Evolutionary conservation across 2,797 vertebrate species (phyloP), one percentile per base, ranked within the genome.

Genomic region (Sebastes elongatus): DNA sequence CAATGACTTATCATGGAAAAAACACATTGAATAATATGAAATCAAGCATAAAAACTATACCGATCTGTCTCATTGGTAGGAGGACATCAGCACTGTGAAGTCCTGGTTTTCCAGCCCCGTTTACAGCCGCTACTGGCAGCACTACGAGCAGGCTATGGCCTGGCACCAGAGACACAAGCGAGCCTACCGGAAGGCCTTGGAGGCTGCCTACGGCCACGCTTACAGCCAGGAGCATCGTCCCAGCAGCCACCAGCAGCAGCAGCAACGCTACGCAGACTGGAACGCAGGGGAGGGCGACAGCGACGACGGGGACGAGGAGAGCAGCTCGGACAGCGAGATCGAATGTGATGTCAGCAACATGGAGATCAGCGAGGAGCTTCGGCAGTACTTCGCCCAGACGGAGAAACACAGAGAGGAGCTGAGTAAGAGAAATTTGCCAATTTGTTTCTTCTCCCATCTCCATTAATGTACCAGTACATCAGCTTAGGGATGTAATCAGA

Each of bases 351-450:
- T 99, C 88, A 98, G 96, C 93, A 97, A 97, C 93, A 98, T 99
- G 98, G 98, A 98, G 86, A 99, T 99, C 94, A 98, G 97, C 0
- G 96, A 99, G 23, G 99, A 99, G 89, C 96, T 99, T 18, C 97
- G 98, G 5, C 94, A 98, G 89, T 99, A 97, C 90, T 99, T 99
- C 57, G 97, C 96, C 18, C 94, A 99, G 89, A 99, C 98, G 0
- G 98, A 99, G 86, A 93, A 85, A 38, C 98, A 99, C 94, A 89
- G 86, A 81, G 96, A 97, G 69, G 98, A 99, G 62, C 94, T 97
- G 22, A 96, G 98, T 99, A 94, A 97, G 98, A 96, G 20, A 30
- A 46, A 18, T 4, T 23, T 42, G 14, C 10, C 7, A 23, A 46
- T 46, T 46, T 42, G 14, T 46, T 46, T 18, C n/a, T 11, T 20